Evolutionary conservation across 1,140 invertebrate genomes (phyloP).

Genomic region (Musca domestica): DNA sequence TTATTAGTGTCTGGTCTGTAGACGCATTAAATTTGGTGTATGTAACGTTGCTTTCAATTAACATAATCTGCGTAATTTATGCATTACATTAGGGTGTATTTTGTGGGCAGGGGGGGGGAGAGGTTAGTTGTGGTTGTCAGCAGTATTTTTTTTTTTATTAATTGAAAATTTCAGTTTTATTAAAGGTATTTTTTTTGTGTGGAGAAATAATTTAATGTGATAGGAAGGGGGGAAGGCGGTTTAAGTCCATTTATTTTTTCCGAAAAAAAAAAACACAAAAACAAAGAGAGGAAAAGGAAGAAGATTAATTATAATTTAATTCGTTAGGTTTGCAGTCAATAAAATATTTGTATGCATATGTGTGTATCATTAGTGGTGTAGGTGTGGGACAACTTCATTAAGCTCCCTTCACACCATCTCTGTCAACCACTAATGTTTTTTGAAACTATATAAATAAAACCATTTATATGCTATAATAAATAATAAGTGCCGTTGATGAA

Average conservation of each 20-base stretch:
- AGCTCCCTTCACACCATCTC: too few relatives aligned
- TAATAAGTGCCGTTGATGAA: too few relatives aligned
- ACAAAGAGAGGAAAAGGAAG: neutral
- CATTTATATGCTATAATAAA: too few relatives aligned
- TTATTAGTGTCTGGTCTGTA: neutral
- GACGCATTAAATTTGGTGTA: constrained; percentile 15
- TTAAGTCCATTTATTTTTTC: constrained; percentile 5
- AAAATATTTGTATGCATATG: too few relatives aligned
- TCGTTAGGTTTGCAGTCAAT: neutral
- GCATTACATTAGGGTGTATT: constrained; percentile 28
- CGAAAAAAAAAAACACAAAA: constrained; percentile 22
- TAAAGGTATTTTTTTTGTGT: neutral
- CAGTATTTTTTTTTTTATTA: neutral
- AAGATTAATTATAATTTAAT: constrained; percentile 19
- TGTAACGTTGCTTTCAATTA: constrained; percentile 44
- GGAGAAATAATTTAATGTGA: too few relatives aligned
- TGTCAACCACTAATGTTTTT: too few relatives aligned
- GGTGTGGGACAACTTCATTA: too few relatives aligned
- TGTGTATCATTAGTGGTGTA: too few relatives aligned
- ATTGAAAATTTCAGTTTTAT: constrained; percentile 4
- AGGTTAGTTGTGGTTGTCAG: constrained; percentile 35
- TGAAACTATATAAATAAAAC: too few relatives aligned
- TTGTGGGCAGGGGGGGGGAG: neutral
- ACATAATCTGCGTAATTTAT: constrained; percentile 50
- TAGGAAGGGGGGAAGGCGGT: neutral